Conservation (phyloP, 2,113 vertebrate species). For the Chinchilla lanigera region DNA sequence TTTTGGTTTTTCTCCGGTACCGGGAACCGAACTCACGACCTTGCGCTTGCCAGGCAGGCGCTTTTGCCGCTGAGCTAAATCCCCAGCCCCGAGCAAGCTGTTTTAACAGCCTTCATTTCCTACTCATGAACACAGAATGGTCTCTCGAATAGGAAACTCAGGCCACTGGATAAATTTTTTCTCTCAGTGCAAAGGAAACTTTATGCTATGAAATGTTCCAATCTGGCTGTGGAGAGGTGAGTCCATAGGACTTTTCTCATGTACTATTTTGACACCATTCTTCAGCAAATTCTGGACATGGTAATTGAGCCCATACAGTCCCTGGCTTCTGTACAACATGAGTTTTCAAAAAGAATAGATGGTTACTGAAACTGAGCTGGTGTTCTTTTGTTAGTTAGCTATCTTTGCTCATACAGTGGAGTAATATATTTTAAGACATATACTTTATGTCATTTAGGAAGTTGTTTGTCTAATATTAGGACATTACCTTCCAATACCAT, state of each 20-base stretch:
- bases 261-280: background rate
- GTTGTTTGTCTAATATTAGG: background rate
- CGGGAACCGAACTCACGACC: no score
- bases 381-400: background rate
- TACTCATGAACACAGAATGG: background rate
- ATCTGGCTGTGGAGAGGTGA: background rate
- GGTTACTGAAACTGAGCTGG: background rate
- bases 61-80: no score
- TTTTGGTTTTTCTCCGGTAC: no score
- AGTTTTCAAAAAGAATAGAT: slow-evolving; percentile 6
- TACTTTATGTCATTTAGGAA: slow-evolving; percentile 26
- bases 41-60: no score
- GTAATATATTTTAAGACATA: background rate
- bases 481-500: background rate
- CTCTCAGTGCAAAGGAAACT: background rate
- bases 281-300: background rate
- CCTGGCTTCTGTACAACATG: background rate
- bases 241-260: background rate
- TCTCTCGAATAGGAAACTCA: background rate
- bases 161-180: background rate
- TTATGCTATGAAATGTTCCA: background rate
- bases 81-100: no score
- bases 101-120: background rate
- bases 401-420: background rate
- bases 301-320: background rate